Percentiles rank a stretch among this genome's conserved stretches.
phyloP scores from a whole-genome alignment of 2,113 vertebrate species.

The Saguinus imperator region DNA sequence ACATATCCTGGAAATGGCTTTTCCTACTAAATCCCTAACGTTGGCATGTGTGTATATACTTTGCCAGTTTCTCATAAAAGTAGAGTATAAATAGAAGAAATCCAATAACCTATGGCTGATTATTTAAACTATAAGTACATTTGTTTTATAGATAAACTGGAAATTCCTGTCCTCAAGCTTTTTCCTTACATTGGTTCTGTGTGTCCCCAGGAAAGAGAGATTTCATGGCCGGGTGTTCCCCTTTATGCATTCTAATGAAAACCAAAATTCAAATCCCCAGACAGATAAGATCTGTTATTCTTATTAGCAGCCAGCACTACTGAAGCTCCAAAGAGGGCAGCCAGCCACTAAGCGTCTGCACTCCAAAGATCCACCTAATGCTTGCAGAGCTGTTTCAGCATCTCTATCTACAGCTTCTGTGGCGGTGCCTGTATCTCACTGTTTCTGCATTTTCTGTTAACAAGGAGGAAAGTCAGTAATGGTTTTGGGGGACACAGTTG shows the following conservation, averaged over 20 bases:
- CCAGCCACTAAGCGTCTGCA: neutral
- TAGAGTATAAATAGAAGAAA: constrained; percentile 59
- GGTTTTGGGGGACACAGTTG: neutral
- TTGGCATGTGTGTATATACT: constrained; percentile 11
- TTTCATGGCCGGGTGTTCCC: neutral
- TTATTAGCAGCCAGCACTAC: neutral
- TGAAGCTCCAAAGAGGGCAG: neutral
- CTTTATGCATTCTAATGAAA: neutral
- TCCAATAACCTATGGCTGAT: constrained; percentile 45
- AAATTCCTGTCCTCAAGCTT: constrained; percentile 49
- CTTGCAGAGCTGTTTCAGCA: neutral
- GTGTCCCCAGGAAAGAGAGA: neutral
- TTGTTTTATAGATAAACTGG: constrained; percentile 50
- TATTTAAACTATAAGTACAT: constrained; percentile 50
- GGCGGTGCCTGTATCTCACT: neutral
- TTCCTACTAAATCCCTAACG: constrained; percentile 41
- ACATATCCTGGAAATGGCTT: constrained; percentile 39
- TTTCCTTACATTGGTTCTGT: neutral
- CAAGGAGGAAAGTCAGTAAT: neutral
- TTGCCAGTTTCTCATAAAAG: constrained; percentile 57
- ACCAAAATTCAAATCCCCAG: constrained; percentile 8
- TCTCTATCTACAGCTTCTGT: neutral
- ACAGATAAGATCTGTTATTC: neutral
- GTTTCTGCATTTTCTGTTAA: neutral
- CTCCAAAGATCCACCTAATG: neutral